Evolutionary conservation across 2,113 vertebrate species (phyloP), one percentile per base, ranked within the genome.

Genomic region (Coryphaenoides rupestris): DNA sequence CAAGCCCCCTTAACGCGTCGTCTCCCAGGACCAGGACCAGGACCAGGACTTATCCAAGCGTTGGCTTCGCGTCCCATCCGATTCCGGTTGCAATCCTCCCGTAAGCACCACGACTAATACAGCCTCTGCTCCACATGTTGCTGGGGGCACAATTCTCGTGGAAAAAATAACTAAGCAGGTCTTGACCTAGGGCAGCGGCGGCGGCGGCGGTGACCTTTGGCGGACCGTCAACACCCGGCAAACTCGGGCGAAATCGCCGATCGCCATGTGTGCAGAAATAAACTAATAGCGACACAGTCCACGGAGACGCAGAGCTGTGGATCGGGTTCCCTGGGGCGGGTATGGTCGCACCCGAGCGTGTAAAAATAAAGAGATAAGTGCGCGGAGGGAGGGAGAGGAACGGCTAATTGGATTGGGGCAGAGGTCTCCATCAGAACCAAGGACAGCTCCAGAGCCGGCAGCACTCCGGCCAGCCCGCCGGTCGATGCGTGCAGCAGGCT

Each of bases 351-450:
- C 23, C 54, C 54, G 57, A 33, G 23, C 15, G 26, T 33, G 55
- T 26, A 28, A 58, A 26, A 33, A 58, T n/a, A n/a, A 33, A 46
- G 10, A 40, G 21, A 33, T 23, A 49, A 12, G 4, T 68, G 13
- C 47, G 6, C 46, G 19, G 55, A 55, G 60, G 23, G 46, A 26
- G 60, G 23, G 46, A 52, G 60, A 26, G 53, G 16, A 55, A 61
- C 14, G 63, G 17, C 24, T 89, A 88, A 87, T 82, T 84, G 86
- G 85, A 86, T 79, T 90, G 74, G 63, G 60, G 62, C 73, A 62
- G 84, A 50, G n/a, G 47, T 12, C 33, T 40, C 2, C 86, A 87
- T 89, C 85, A 87, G n/a, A n/a, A n/a, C 79, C 82, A 86, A 84
- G 89, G 85, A 82, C 86, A 92, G 82, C 77, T 81, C 72, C 72